Evolutionary conservation across 2,888 invertebrate genomes (phyloP), one percentile per base, ranked within the genome.

Genomic region (Argynnis bischoffii): DNA sequence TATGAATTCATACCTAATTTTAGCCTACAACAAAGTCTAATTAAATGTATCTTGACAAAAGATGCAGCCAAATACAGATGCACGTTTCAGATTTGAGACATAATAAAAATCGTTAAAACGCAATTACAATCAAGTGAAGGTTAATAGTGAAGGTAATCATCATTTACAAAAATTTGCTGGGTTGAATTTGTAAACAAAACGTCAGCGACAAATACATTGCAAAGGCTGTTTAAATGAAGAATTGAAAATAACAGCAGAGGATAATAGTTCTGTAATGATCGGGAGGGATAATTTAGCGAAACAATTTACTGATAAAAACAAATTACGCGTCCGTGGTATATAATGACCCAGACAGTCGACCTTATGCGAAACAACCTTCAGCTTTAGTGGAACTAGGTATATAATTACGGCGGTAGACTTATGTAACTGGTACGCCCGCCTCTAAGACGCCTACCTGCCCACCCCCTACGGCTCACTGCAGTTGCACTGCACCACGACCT

Each of bases 331-430:
- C 18, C 51, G 51, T 31, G 48, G 61, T 60, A 63, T 63, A 46
- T 61, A 64, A 65, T 73, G 78, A 76, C 75, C 75, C 76, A 77
- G 77, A 78, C 77, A 59, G 71, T 69, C 85, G 87, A 87, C 88
- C 87, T 88, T 86, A 86, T 83, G 81, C 83, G 82, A 80, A 82
- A 79, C 85, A 88, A 86, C 89, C 89, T 90, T 90, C 86, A 81
- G 81, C 80, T 81, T 84, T 82, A 84, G 84, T 84, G 84, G 87
- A 86, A 86, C 81, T 81, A 75, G 77, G 70, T 70, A 73, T 75
- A 80, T 77, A 78, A 79, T 78, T 79, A 79, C 74, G 70, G 71
- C 76, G 74, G 69, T 74, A 71, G 71, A 68, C 61, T 75, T 77
- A 76, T 70, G 65, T 76, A 75, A 75, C 72, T 56, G 61, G 66